phyloP scores from a whole-genome alignment of 2,113 vertebrate species.

The Pseudonaja textilis region DNA sequence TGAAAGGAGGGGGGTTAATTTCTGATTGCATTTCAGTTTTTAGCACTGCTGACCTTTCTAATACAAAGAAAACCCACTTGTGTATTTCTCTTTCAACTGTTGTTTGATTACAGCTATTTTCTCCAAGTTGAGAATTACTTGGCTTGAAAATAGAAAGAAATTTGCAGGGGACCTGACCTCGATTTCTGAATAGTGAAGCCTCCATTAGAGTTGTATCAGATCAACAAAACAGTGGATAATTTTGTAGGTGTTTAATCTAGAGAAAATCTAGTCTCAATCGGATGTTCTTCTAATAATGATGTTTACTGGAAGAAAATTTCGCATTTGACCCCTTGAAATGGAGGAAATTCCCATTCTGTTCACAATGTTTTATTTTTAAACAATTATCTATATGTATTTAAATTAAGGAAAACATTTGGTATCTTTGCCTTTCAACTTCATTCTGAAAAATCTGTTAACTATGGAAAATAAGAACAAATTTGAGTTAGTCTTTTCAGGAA shows the following conservation, averaged over 20 bases:
- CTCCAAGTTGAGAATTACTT: conserved; percentile 21
- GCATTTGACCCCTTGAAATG: not conserved
- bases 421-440: not conserved
- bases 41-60: conserved; percentile 10
- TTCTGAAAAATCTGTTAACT: not conserved
- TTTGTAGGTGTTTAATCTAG: not conserved
- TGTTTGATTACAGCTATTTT: conserved; percentile 25
- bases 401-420: not conserved
- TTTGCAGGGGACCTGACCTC: conserved; percentile 7
- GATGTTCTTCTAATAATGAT: not conserved
- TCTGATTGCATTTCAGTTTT: not conserved
- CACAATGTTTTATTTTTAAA: not conserved
- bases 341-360: not conserved
- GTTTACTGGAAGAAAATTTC: not conserved
- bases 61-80: conserved; percentile 9
- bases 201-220: not conserved
- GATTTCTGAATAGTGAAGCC: conserved; percentile 2
- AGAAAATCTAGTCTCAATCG: not conserved
- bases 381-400: not conserved
- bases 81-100: not conserved
- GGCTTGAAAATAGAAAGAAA: conserved; percentile 13
- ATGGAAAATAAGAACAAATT: not conserved
- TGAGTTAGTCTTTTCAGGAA: not conserved
- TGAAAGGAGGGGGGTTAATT: not conserved
- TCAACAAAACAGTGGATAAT: not conserved